phyloP scores from a whole-genome alignment of 1,140 invertebrate genomes.

The Pseudoatta argentina region DNA sequence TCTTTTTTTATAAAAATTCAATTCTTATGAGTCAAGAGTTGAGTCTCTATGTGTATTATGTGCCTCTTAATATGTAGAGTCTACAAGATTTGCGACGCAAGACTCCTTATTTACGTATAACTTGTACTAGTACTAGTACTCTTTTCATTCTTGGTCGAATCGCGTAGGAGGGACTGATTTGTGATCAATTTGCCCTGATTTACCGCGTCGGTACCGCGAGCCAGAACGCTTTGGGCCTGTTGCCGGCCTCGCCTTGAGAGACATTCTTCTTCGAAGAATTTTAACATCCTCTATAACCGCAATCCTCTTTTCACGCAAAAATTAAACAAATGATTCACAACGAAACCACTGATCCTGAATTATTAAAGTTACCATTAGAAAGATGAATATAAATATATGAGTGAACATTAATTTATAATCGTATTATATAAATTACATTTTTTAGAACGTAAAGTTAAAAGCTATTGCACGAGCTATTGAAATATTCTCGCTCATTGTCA shows the following conservation, averaged over 20 bases:
- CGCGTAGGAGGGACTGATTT: conserved; percentile 83
- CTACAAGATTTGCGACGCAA: neutral
- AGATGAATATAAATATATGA: neutral
- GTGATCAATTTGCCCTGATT: conserved; percentile 86
- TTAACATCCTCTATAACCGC: conserved; percentile 60
- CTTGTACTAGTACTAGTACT: neutral
- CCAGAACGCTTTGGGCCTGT: conserved; percentile 69
- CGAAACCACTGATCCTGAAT: neutral
- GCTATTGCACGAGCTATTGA: neutral
- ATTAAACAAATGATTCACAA: conserved; percentile 55
- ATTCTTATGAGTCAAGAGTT: neutral
- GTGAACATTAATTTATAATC: neutral
- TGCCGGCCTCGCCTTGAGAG: conserved; percentile 45
- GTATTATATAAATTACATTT: neutral
- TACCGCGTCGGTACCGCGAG: conserved; percentile 80
- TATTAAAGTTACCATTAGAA: conserved; percentile 13
- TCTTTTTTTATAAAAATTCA: neutral
- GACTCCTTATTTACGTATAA: neutral
- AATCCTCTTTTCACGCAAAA: conserved; percentile 51
- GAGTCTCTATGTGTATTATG: too few relatives aligned
- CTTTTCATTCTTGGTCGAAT: conserved; percentile 52
- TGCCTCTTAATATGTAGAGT: neutral
- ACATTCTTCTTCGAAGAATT: conserved; percentile 54
- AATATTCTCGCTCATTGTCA: neutral
- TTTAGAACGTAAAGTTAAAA: neutral